These are phyloP conservation scores for Spilogale gracilis DNA, from an alignment of 2,113 vertebrate genomes.

Conservation along the genomic window DNA sequence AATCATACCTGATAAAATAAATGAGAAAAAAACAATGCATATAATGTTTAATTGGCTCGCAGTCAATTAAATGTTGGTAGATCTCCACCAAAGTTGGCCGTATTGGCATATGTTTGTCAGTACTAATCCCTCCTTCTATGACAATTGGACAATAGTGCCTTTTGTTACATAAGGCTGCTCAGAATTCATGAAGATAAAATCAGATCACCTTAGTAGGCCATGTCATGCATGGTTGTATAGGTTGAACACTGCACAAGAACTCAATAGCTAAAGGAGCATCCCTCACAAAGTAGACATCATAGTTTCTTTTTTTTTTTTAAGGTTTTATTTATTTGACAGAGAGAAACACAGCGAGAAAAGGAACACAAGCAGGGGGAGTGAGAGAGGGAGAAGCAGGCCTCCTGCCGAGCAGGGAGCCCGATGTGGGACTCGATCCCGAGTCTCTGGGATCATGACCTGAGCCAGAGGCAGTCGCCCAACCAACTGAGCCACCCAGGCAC, in stretches of 20 bases:
- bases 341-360: too few relatives aligned
- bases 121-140: background rate
- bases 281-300: background rate
- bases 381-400: too few relatives aligned
- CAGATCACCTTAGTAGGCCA: background rate
- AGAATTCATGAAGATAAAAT: background rate
- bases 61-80: background rate
- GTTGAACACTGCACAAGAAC: background rate
- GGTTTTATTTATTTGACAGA: too few relatives aligned
- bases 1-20: background rate
- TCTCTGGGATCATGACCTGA: too few relatives aligned
- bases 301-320: background rate
- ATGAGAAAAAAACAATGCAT: background rate
- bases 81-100: background rate
- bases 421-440: too few relatives aligned
- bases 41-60: background rate
- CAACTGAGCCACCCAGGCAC: too few relatives aligned
- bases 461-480: too few relatives aligned
- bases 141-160: background rate
- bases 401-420: too few relatives aligned
- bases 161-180: background rate
- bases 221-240: background rate
- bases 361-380: too few relatives aligned
- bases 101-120: background rate
- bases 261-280: background rate